Percentiles rank a stretch among this genome's conserved stretches.
Conservation (phyloP, 2,113 vertebrate genomes). For the Todiramphus chloris region DNA sequence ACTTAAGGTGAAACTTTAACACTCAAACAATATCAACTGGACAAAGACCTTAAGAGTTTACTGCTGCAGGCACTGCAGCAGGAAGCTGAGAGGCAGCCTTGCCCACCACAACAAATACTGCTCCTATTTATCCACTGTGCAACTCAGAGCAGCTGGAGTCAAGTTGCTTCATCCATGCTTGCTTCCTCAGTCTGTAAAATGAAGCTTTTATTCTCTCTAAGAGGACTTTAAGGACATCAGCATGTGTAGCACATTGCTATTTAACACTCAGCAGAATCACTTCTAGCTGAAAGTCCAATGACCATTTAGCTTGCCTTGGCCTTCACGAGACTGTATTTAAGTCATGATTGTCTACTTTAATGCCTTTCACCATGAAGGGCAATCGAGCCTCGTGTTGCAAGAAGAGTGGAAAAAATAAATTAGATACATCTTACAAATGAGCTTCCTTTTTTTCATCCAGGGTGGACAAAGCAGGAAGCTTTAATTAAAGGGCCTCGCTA, state of each 20-base stretch:
- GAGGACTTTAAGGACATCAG: background rate
- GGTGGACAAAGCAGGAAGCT: background rate
- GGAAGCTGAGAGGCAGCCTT: background rate
- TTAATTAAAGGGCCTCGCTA: background rate
- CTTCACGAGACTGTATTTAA: background rate
- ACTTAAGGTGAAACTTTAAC: background rate
- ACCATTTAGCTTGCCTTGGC: background rate
- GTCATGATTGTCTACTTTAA: too few species aligned
- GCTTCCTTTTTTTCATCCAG: background rate
- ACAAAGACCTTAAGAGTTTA: background rate
- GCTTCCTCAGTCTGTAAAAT: background rate
- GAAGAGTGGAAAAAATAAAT: background rate
- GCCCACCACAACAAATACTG: background rate
- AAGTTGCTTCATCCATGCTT: slow-evolving; percentile 6
- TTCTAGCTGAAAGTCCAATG: slow-evolving; percentile 9
- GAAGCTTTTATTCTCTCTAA: slow-evolving; percentile 1
- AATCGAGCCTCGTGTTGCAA: background rate
- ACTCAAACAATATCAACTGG: background rate
- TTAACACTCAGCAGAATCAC: background rate
- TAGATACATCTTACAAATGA: background rate
- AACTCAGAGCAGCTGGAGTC: slow-evolving; percentile 24
- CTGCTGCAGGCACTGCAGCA: background rate
- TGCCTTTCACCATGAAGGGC: background rate
- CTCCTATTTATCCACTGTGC: background rate
- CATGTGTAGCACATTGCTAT: background rate